Evolutionary conservation across 1,140 invertebrate genomes (phyloP), one percentile per base, ranked within the genome.

Genomic region (Euschistus heros): DNA sequence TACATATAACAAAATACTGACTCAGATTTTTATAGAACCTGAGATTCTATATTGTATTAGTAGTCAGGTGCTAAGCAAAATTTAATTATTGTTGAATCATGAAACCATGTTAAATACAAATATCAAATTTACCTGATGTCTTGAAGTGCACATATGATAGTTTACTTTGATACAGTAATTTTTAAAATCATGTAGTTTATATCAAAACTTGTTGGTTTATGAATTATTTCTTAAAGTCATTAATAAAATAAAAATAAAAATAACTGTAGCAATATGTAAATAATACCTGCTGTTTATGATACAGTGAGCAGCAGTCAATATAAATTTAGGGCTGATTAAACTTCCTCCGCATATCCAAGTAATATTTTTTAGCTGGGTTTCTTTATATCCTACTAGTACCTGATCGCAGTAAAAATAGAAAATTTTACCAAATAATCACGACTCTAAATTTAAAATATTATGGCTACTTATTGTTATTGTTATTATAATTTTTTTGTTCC

Each of bases 231-330:
- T 17, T 44, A 44, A 10, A 10, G 42, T 44, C 8, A 10, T 17
- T 44, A 44, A 44, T 10, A 44, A 10, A 10, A 10, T 44, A 17
- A 10, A 10, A 44, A 10, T 10, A 17, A 10, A 44, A 44, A 10
- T 10, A 44, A 44, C 17, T 44, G 17, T 44, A 44, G 7, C 42
- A 44, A 44, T 44, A 44, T 44, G 7, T 44, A 44, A 7, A 50
- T 6, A 50, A 20, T 50, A 20, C n/a, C n/a, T 50, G 47, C 2
- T 18, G 8, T 6, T 18, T 50, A 0, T 10, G 8, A 71, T 70
- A 62, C 80, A 81, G 65, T 81, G 80, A 0, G 79, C 80, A 6
- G 79, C 79, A 14, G 76, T 79, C 6, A 81, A 62, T 0, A 81
- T 75, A 33, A 73, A 79, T 63, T 62, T 73, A 0, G 78, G 72